Conservation (phyloP, 1,140 invertebrate genomes). For the Drosophila rhopaloa region DNA sequence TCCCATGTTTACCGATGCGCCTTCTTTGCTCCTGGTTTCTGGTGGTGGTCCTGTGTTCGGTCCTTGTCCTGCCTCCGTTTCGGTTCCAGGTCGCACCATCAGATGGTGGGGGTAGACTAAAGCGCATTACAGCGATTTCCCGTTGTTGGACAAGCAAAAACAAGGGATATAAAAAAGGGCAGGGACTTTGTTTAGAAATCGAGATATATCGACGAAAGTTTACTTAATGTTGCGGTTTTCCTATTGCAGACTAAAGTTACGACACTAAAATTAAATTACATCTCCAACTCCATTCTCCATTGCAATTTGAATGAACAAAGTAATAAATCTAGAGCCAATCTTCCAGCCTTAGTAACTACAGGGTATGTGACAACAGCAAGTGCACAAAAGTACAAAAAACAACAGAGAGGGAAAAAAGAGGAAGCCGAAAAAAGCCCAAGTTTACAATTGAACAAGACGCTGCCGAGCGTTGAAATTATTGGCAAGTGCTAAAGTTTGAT, state of each 20-base stretch:
- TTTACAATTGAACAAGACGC: constrained; percentile 77
- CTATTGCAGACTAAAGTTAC: too few relatives aligned
- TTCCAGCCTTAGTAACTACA: not conserved
- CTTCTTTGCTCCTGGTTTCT: constrained; percentile 16
- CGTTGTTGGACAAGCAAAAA: constrained; percentile 50
- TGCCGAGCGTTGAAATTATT: constrained; percentile 79
- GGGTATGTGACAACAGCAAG: constrained; percentile 15
- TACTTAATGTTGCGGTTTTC: not conserved
- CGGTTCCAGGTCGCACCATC: constrained; percentile 63
- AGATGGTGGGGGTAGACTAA: constrained; percentile 82
- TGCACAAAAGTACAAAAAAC: constrained; percentile 11
- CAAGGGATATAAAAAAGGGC: constrained; percentile 5
- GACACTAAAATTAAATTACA: too few relatives aligned
- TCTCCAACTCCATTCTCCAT: too few relatives aligned
- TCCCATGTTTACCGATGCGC: constrained; percentile 37
- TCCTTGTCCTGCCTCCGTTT: constrained; percentile 17
- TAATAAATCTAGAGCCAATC: too few relatives aligned
- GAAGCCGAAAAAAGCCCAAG: constrained; percentile 37
- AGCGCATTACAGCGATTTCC: constrained; percentile 64
- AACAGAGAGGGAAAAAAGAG: constrained; percentile 22
- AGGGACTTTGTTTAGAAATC: not conserved
- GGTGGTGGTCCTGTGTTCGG: constrained; percentile 6
- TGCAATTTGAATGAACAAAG: too few relatives aligned
- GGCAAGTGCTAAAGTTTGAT: constrained; percentile 77
- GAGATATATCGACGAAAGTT: not conserved